Conservation (phyloP, 2,888 invertebrate species). For the Chloroclysta siterata region DNA sequence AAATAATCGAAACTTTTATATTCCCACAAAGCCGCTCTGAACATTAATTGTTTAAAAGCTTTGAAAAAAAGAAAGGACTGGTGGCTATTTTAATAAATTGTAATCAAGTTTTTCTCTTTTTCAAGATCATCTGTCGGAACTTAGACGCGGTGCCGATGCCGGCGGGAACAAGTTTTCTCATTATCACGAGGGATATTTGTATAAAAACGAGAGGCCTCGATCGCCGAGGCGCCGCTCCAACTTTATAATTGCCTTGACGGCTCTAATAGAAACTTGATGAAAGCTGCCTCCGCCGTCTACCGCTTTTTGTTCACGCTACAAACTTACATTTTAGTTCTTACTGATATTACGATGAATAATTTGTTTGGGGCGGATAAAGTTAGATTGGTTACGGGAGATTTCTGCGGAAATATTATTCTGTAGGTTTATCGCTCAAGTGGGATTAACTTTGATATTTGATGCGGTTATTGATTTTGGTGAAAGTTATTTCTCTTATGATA, state of each 20-base stretch:
- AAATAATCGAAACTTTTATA: constrained; percentile 43
- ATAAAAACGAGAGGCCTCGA: constrained; percentile 71
- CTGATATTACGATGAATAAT: constrained; percentile 51
- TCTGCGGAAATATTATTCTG: constrained; percentile 31
- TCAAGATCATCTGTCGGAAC: constrained; percentile 72
- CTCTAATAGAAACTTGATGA: constrained; percentile 81
- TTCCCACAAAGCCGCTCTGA: constrained; percentile 16
- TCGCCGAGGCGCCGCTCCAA: constrained; percentile 58
- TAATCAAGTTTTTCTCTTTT: constrained; percentile 62
- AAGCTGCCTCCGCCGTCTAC: constrained; percentile 70
- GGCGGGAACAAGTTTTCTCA: constrained; percentile 77
- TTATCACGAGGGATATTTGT: constrained; percentile 79
- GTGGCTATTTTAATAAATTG: constrained; percentile 55
- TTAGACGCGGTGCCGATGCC: constrained; percentile 55
- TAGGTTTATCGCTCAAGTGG: constrained; percentile 20
- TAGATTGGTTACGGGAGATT: constrained; percentile 44
- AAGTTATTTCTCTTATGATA: neutral
- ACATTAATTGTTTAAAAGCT: constrained; percentile 38
- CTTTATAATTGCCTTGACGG: constrained; percentile 82
- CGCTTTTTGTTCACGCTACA: constrained; percentile 69
- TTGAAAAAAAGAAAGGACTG: constrained; percentile 34
- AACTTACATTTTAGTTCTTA: constrained; percentile 72
- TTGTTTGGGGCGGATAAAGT: constrained; percentile 49
- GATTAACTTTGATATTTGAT: constrained; percentile 22
- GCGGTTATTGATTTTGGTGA: constrained; percentile 1